phyloP scores from a whole-genome alignment of 2,888 invertebrate genomes.

The Stictocephala bisonia region DNA sequence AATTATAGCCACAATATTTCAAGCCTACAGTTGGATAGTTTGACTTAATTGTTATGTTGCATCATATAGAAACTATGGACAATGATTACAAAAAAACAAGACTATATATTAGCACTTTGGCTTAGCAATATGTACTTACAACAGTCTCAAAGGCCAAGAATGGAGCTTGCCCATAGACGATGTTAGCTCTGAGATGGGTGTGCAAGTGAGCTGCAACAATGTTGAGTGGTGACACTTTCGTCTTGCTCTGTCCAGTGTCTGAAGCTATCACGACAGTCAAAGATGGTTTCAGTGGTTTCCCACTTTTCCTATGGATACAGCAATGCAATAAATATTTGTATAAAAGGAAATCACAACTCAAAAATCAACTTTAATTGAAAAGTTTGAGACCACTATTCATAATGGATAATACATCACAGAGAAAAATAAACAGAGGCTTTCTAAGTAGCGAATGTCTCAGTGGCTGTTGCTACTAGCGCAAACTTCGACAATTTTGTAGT shows the following conservation, averaged over 20 bases:
- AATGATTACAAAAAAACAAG: too few species aligned
- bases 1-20: too few species aligned
- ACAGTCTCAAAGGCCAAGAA: constrained; percentile 71
- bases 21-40: too few species aligned
- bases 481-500: too few species aligned
- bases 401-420: neutral
- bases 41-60: too few species aligned
- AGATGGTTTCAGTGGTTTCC: constrained; percentile 72
- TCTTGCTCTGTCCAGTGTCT: constrained; percentile 66
- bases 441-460: neutral
- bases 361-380: too few species aligned
- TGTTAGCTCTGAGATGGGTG: constrained; percentile 59
- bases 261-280: constrained; percentile 72
- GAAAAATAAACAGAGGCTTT: neutral
- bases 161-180: constrained; percentile 71
- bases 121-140: constrained; percentile 66
- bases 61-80: too few species aligned
- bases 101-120: too few species aligned
- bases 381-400: too few species aligned
- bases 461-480: too few species aligned
- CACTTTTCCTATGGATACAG: constrained; percentile 5
- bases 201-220: constrained; percentile 66
- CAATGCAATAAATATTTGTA: too few species aligned
- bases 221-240: constrained; percentile 68
- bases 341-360: too few species aligned